These are phyloP conservation scores for Yponomeuta evonymella DNA, from an alignment of 2,888 invertebrate genomes.

Conservation along the genomic window DNA sequence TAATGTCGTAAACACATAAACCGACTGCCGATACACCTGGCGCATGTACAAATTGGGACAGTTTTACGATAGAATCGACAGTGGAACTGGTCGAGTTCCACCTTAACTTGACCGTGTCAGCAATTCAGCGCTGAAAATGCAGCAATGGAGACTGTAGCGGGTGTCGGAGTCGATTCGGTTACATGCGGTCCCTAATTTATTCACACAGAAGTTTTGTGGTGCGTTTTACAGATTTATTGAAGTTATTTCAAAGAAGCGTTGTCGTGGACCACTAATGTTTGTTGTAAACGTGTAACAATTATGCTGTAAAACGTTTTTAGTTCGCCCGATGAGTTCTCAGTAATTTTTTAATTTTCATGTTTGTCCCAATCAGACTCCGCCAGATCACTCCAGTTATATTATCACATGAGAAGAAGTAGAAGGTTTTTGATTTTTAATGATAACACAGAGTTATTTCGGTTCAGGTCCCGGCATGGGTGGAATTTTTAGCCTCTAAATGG, in stretches of 20 bases:
- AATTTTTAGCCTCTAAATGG: too few relatives aligned
- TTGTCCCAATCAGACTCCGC: neutral
- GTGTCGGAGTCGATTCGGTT: neutral
- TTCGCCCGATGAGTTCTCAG: conserved; percentile 2
- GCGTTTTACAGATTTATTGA: conserved; percentile 70
- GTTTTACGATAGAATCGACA: neutral
- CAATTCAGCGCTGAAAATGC: conserved; percentile 10
- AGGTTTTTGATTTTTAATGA: too few relatives aligned
- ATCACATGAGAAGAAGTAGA: too few relatives aligned
- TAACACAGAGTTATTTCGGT: too few relatives aligned
- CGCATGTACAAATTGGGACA: conserved; percentile 27
- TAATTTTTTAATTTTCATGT: neutral
- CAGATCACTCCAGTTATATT: neutral
- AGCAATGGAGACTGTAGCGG: conserved; percentile 29
- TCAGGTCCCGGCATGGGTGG: too few relatives aligned
- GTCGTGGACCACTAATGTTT: conserved; percentile 56
- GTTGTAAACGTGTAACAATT: conserved; percentile 53
- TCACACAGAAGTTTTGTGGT: conserved; percentile 69
- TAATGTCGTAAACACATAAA: conserved; percentile 70
- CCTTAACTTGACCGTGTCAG: neutral
- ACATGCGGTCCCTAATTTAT: conserved; percentile 11
- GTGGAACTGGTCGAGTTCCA: conserved; percentile 20
- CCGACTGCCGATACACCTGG: conserved; percentile 49
- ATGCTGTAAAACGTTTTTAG: conserved; percentile 49
- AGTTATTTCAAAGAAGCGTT: conserved; percentile 58